Base-by-base conservation (phyloP, 2,888 invertebrate genomes). In the Eupsilia transversa region DNA sequence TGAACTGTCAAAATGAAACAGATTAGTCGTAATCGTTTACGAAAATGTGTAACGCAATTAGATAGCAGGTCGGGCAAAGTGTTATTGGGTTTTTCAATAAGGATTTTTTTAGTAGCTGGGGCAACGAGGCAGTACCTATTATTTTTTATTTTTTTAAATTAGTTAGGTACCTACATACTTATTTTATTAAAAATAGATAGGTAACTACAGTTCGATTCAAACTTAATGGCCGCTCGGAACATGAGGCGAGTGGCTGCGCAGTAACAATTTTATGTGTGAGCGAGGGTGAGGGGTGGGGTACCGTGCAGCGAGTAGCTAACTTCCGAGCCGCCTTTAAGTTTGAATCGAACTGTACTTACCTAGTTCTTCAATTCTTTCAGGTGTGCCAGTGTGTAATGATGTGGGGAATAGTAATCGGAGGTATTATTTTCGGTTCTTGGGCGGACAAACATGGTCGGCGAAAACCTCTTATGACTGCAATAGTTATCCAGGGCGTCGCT, bases 381-480 rank as follows among this genome's bases (percentile, higher is more conserved):
- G 54, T 97, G 17, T 96, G 97, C 5, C 97, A 97, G 90, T 96
- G 96, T 52, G 92, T 96, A 3, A 95, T 97, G 91, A 97, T 97
- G 97, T 95, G 97, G 89, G 97, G 97, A 7, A 96, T 97, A 76
- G 93, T 97, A 38, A 78, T 97, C 56, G 97, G 97, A 35, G 97
- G 97, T 77, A 93, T 97, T 71, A 77, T 97, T 20, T 97, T 97
- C 87, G 97, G 97, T 20, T 88, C 97, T 33, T 83, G 97, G 66
- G 97, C 97, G 0, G 97, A 97, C 86, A 97, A 96, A 92, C 96
- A 95, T 88, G 98, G 97, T 2, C 95, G 97, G 52, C 97, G 97
- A 89, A 94, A 89, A 69, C 96, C 97, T 9, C 95, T 98, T 49
- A 94, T 97, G 83, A 78, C 95, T 43, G 96, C 96, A 54, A 97